Percentiles rank a stretch among this genome's conserved stretches.
Evolutionary conservation across 2,888 invertebrate species (phyloP).

Genomic region (Tanytarsus gracilentus): DNA sequence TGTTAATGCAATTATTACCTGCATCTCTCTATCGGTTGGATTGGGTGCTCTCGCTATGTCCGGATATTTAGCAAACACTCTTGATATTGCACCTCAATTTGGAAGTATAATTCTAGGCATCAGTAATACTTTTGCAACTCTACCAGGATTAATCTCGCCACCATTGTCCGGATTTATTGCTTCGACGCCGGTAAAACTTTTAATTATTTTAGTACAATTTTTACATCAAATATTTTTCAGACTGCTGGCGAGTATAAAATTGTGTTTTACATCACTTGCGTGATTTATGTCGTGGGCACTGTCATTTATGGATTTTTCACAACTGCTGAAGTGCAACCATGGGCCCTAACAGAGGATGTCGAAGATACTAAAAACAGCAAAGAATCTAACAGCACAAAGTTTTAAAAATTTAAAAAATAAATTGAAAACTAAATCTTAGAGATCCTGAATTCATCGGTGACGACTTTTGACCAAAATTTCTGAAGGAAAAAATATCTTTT

Average conservation of each 20-base stretch:
- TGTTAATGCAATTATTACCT: neutral
- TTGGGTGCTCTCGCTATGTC: conserved; percentile 15
- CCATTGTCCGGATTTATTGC: conserved; percentile 63
- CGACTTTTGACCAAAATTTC: too few relatives aligned
- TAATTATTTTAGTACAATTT: conserved; percentile 30
- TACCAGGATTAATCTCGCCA: conserved; percentile 75
- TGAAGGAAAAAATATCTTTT: too few relatives aligned
- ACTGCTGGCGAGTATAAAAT: conserved; percentile 7
- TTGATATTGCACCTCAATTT: conserved; percentile 77
- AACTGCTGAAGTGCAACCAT: conserved; percentile 10
- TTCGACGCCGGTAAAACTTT: conserved; percentile 49
- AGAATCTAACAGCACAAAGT: too few relatives aligned
- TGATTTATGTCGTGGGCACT: conserved; percentile 6
- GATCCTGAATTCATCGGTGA: too few relatives aligned
- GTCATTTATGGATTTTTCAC: conserved; percentile 17
- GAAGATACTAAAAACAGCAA: neutral
- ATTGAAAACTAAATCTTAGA: too few relatives aligned
- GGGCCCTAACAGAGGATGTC: conserved; percentile 34
- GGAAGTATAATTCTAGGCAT: conserved; percentile 77
- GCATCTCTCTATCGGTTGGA: conserved; percentile 10
- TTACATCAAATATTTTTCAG: conserved; percentile 35
- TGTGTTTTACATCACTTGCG: conserved; percentile 21
- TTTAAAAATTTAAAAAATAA: too few relatives aligned
- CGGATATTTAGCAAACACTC: conserved; percentile 53
- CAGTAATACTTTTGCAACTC: conserved; percentile 73